These are phyloP conservation scores for Chamaetylas fuelleborni DNA, from an alignment of 2,113 vertebrate species.

Conservation along the genomic window DNA sequence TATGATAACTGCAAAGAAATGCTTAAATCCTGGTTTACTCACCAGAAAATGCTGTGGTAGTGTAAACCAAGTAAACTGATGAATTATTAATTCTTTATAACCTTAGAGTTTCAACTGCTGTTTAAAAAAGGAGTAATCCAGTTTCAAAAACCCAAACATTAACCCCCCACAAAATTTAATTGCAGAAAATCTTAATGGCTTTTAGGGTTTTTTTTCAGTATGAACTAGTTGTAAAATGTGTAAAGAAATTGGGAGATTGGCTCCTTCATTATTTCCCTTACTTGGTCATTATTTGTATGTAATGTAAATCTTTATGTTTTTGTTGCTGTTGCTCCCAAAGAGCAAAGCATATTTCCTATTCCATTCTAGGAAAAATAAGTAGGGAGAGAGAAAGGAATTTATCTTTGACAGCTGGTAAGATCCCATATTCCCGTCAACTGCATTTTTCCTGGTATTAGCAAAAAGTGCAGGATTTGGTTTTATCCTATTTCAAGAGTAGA, in stretches of 20 bases:
- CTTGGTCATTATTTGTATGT: not conserved
- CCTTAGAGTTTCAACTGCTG: not conserved
- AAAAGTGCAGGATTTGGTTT: constrained; percentile 7
- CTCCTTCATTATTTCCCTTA: not conserved
- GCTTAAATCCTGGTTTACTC: not conserved
- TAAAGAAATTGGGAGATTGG: not conserved
- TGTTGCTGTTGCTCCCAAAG: not conserved
- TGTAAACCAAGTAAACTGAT: not conserved
- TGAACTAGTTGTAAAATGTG: not conserved
- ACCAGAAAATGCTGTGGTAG: not conserved
- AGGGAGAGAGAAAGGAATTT: not conserved
- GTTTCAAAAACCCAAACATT: not conserved
- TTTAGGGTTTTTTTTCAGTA: not conserved
- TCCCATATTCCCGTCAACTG: not conserved
- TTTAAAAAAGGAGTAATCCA: not conserved
- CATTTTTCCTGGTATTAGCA: not conserved
- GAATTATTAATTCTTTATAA: not conserved
- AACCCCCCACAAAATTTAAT: not conserved
- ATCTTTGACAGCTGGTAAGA: not conserved
- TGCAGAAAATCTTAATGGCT: not conserved
- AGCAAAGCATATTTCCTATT: not conserved
- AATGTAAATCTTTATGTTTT: not conserved
- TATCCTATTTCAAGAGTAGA: not conserved
- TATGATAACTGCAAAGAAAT: constrained; percentile 2
- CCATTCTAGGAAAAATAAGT: not conserved